Percentiles rank a stretch among this genome's conserved stretches.
Evolutionary conservation across 2,888 invertebrate species (phyloP).

Genomic region (Metopia argyrocephala): DNA sequence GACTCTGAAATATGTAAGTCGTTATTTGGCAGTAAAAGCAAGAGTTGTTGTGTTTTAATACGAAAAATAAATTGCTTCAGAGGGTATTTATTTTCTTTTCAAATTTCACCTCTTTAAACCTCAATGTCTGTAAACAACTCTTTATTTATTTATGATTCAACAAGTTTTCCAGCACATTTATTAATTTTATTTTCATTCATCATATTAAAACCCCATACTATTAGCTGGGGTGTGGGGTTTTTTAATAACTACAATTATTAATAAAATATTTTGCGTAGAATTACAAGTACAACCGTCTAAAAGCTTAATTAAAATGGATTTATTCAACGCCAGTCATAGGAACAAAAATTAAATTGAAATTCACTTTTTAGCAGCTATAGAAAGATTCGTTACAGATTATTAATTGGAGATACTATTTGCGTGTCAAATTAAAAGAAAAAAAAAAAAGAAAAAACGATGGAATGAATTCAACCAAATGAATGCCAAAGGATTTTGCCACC

Average conservation of each 20-base stretch:
- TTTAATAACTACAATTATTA: slow-evolving; percentile 31
- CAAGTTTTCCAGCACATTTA: slow-evolving; percentile 49
- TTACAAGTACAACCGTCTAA: slow-evolving; percentile 67
- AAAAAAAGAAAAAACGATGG: neutral
- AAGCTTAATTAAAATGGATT: slow-evolving; percentile 77
- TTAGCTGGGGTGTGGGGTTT: neutral
- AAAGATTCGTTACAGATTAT: slow-evolving; percentile 73
- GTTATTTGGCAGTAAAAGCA: no score
- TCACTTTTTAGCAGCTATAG: slow-evolving; percentile 49
- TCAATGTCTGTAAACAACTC: no score
- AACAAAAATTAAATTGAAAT: slow-evolving; percentile 47
- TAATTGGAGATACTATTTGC: slow-evolving; percentile 75
- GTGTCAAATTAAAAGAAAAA: slow-evolving; percentile 56
- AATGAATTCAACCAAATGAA: slow-evolving; percentile 36
- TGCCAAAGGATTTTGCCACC: slow-evolving; percentile 50
- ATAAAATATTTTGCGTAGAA: slow-evolving; percentile 40
- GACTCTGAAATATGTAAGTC: no score
- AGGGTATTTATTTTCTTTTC: no score
- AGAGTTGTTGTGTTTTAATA: no score
- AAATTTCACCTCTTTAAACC: no score
- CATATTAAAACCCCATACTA: slow-evolving; percentile 19
- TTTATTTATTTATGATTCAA: slow-evolving; percentile 45
- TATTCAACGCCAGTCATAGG: slow-evolving; percentile 63
- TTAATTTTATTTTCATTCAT: slow-evolving; percentile 17
- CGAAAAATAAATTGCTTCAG: no score